Evolutionary conservation across 2,797 vertebrate genomes (phyloP).

Genomic region (Enteromius treurensis): DNA sequence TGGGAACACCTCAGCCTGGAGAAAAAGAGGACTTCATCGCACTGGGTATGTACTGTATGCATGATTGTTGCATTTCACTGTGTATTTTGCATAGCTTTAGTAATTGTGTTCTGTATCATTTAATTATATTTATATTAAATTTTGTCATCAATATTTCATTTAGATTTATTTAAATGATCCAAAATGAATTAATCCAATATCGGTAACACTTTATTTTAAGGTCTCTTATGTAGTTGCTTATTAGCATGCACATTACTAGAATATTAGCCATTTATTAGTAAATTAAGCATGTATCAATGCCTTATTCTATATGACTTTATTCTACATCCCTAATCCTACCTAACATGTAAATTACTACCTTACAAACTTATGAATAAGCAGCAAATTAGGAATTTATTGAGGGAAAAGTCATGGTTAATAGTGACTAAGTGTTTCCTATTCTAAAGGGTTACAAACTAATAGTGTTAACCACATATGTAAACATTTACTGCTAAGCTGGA

Average conservation of each 20-base stretch:
- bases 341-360: too few species aligned
- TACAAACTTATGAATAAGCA: too few species aligned
- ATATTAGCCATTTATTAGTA: too few species aligned
- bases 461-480: not conserved
- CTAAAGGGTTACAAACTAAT: too few species aligned
- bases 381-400: too few species aligned
- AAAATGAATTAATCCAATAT: not conserved
- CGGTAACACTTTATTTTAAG: not conserved
- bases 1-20: slow-evolving; percentile 67
- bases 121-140: not conserved
- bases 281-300: too few species aligned
- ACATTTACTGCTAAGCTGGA: not conserved
- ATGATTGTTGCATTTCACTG: not conserved
- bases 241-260: too few species aligned
- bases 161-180: not conserved
- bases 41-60: slow-evolving; percentile 75
- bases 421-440: too few species aligned
- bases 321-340: too few species aligned
- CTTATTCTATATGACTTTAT: too few species aligned
- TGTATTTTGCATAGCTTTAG: not conserved
- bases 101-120: not conserved
- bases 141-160: not conserved
- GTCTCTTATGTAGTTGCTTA: too few species aligned
- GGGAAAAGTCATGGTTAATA: too few species aligned
- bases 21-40: slow-evolving; percentile 83